Base-by-base conservation (phyloP, 2,888 invertebrate species). In the Aphodius granarius region DNA sequence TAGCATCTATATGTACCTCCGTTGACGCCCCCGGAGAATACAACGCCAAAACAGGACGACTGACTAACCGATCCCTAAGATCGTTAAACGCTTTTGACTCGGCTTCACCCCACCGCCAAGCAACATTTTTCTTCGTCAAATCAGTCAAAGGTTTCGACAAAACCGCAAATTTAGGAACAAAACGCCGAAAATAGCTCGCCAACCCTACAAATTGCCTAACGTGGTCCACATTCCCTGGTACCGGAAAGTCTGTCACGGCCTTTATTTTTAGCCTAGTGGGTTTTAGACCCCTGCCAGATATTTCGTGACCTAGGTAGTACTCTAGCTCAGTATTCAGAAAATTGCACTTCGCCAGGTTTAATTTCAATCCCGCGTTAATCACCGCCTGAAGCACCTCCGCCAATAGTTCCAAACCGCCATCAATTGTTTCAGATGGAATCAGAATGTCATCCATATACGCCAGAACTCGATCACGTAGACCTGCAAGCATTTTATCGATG, bases 1-100 rank as follows among this genome's bases (percentile, higher is more conserved):
- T 43, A 16, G 82, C 83, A 77, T 83, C 83, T 4, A 81, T 83
- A 74, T 83, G 83, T 17, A 83, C 5, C 68, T 83, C 81, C 3
- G 79, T 82, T 15, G 76, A 71, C 6, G 75, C 75, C 1, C 74
- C 65, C 18, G 75, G 78, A 23, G 80, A 77, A 75, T 79, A 82
- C 6, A 83, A 16, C 2, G 78, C 81, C 22, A 83, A 75, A 2
- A 83, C 68, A 3, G 82, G 82, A 71, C 81, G 66, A 18, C 72
- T 72, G 3, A 19, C 43, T 66, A 80, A 74, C 22, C 18, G 9
- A 23, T 16, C 21, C 63, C 78, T 80, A 17, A 81, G 71, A 62
- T 64, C 15, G 15, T 72, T 64, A 72, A 81, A 81, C 5, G 79
- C 80, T 17, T 21, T 17, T 21, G 78, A 64, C 65, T 80, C 76